A percentile compares a stretch with the other conserved stretches of the same genome.
phyloP scores from a whole-genome alignment of 2,113 vertebrate species.

The Zosterops pallidus region DNA sequence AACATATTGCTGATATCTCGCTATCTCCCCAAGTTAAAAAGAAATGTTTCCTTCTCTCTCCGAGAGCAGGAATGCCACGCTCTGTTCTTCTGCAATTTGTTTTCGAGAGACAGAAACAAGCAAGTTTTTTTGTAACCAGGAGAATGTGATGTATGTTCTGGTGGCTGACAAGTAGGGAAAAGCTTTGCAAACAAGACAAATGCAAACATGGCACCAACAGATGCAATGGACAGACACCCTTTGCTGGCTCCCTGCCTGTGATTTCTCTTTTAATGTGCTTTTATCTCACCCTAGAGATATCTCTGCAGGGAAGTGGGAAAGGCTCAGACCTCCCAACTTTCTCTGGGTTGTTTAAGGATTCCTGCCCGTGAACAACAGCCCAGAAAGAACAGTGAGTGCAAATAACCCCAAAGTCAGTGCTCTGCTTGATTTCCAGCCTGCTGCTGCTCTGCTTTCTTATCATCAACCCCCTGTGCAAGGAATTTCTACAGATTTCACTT shows the following conservation, averaged over 20 bases:
- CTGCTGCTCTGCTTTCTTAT: not conserved
- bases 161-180: not conserved
- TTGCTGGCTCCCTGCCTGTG: not conserved
- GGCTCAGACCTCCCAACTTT: not conserved
- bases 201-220: not conserved
- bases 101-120: not conserved
- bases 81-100: not conserved
- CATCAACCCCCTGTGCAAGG: not conserved
- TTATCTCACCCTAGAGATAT: not conserved
- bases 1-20: not conserved
- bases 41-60: not conserved
- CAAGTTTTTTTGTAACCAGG: not conserved
- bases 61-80: not conserved
- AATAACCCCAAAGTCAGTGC: not conserved
- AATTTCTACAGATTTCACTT: not conserved
- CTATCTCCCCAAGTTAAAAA: not conserved
- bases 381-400: not conserved
- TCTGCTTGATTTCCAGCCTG: not conserved
- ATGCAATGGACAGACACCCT: not conserved
- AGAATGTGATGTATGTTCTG: not conserved
- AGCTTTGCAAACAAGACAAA: not conserved
- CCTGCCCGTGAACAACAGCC: not conserved
- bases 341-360: not conserved
- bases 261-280: not conserved
- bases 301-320: not conserved